phyloP scores from a whole-genome alignment of 2,797 vertebrate species.

The Aselliscus stoliczkanus region DNA sequence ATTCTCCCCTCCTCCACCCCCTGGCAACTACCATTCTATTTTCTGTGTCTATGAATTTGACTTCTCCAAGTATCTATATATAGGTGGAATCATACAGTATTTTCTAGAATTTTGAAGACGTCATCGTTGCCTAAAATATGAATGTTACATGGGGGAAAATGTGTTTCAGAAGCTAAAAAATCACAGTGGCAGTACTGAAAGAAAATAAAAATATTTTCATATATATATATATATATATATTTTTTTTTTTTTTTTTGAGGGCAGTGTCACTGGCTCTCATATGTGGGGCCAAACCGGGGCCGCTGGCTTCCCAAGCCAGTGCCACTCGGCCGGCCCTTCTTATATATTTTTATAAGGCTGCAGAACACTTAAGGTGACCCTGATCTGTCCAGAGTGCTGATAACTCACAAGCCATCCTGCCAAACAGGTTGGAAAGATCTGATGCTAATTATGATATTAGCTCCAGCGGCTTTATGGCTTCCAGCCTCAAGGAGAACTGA shows the following conservation, averaged over 20 bases:
- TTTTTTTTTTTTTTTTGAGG: no score
- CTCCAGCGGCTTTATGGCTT: neutral
- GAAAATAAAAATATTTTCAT: neutral
- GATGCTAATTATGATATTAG: neutral
- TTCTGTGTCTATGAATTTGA: neutral
- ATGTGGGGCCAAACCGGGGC: no score
- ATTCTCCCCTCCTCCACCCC: neutral
- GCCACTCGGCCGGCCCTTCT: no score
- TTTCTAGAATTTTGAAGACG: neutral
- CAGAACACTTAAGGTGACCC: neutral
- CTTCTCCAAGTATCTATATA: neutral
- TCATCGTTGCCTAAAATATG: neutral
- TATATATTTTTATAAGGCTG: neutral
- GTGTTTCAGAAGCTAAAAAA: neutral
- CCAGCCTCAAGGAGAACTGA: neutral
- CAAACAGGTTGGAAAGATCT: neutral
- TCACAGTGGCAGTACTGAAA: neutral
- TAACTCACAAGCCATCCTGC: neutral
- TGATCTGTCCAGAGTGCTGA: conserved; percentile 49
- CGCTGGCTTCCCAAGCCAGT: no score
- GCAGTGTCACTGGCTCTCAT: no score
- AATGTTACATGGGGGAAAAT: neutral
- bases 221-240: no score
- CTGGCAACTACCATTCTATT: neutral
- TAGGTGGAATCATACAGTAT: no score